Evolutionary conservation across 2,888 invertebrate species (phyloP).

Genomic region (Choreutis nemorana): DNA sequence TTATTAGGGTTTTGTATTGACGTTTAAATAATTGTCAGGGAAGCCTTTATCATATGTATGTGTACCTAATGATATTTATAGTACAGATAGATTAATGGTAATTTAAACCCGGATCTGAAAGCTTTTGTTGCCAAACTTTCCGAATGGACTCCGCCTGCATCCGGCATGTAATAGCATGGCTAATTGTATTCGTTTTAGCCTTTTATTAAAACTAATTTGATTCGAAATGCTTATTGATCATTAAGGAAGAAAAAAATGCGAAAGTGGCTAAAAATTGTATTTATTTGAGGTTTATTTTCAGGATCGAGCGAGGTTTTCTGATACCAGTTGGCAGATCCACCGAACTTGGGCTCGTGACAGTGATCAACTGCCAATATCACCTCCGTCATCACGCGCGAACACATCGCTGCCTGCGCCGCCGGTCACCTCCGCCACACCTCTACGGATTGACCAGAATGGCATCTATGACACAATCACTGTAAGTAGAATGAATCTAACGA

Average conservation of each 20-base stretch:
- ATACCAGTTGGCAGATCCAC: slow-evolving; percentile 79
- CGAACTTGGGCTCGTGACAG: slow-evolving; percentile 70
- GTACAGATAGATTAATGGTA: slow-evolving; percentile 17
- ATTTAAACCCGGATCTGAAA: slow-evolving; percentile 37
- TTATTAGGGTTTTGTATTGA: no score
- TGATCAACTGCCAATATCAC: slow-evolving; percentile 44
- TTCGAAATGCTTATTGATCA: slow-evolving; percentile 17
- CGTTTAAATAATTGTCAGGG: no score
- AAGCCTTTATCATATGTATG: no score
- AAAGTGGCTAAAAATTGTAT: no score
- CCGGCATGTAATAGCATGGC: slow-evolving; percentile 19
- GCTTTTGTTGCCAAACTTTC: slow-evolving; percentile 21
- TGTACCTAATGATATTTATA: no score
- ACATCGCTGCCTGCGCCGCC: slow-evolving; percentile 25
- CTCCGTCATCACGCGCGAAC: slow-evolving; percentile 24
- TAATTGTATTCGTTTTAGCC: slow-evolving; percentile 18
- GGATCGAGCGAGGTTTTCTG: slow-evolving; percentile 75
- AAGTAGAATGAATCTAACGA: slow-evolving; percentile 18
- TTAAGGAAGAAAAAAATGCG: no score
- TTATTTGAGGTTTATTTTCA: slow-evolving; percentile 26
- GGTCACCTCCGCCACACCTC: slow-evolving; percentile 21
- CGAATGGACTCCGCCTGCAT: slow-evolving; percentile 15
- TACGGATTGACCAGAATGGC: slow-evolving; percentile 43
- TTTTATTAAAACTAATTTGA: slow-evolving; percentile 22
- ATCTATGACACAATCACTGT: slow-evolving; percentile 61